Base-by-base conservation (phyloP, 2,113 vertebrate genomes). In the Centropus unirufus region DNA sequence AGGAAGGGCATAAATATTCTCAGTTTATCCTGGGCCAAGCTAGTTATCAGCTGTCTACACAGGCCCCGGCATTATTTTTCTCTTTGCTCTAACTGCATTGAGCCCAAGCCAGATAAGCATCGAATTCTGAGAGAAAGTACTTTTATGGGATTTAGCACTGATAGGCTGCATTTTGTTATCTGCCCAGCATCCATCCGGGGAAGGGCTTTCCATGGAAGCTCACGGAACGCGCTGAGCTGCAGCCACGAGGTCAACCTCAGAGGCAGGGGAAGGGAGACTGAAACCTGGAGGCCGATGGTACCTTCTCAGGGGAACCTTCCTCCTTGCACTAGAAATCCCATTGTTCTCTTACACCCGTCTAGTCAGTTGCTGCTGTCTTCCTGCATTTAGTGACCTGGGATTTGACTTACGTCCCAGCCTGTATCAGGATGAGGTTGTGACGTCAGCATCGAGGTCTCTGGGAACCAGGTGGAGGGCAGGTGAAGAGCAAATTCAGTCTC, bases 391-490 rank as follows among this genome's bases (percentile, higher is more conserved):
- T 52, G 32, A 42, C 36, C 22, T 32, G 40, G 57, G 46, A 15
- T 69, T 34, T 27, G 72, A 54, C 32, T 40, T 66, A 12, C 40
- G 76, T 7, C 4, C 51, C 22, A 58, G 23, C 44, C 47, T 4
- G 0, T 47, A n/a, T 15, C 7, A n/a, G 24, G 8, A 1, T 8
- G 54, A 57, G 13, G 4, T 8, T n/a, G 17, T 73, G n/a, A 30
- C 40, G 83, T 69, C 49, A 52, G 0, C 13, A 2, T 0, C 0
- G 34, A 23, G 12, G 7, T 74, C 42, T 79, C 10, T 59, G 10
- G 42, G 72, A 83, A 27, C 8, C 0, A 1, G 8, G 19, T 42
- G 66, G 30, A 83, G 54, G 18, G 24, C 34, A 77, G 7, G 8
- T 1, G 2, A 20, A 64, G 44, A 34, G 55, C 55, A 51, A 8